These are phyloP conservation scores for Nasua narica DNA, from an alignment of 2,797 vertebrate species.

Conservation along the genomic window DNA sequence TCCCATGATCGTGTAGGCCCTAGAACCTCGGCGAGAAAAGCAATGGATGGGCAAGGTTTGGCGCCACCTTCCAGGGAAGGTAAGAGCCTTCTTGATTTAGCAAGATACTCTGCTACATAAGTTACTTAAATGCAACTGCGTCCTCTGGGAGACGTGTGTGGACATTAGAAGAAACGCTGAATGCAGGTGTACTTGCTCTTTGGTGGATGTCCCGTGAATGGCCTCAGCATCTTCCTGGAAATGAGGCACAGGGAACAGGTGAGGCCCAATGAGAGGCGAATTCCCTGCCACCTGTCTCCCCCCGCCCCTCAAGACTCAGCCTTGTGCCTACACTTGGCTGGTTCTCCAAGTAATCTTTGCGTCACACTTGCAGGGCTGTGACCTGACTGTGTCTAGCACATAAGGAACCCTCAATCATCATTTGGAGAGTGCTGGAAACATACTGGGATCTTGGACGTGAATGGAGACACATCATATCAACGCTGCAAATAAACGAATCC, in stretches of 20 bases:
- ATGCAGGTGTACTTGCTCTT: neutral
- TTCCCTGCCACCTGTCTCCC: fast-evolving
- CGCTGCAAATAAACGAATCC: neutral
- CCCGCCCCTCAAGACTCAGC: neutral
- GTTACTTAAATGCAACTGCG: neutral
- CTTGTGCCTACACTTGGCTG: fast-evolving
- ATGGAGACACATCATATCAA: neutral
- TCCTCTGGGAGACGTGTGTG: neutral
- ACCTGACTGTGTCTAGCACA: neutral
- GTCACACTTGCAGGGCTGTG: fast-evolving
- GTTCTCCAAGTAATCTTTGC: fast-evolving
- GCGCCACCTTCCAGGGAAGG: neutral
- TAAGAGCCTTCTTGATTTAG: neutral
- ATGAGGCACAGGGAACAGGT: neutral
- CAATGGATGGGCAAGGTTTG: fast-evolving
- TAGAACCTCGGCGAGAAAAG: neutral
- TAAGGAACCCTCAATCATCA: fast-evolving
- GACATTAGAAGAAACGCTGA: neutral
- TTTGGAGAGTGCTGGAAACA: neutral
- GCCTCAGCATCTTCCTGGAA: neutral
- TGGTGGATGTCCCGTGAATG: neutral
- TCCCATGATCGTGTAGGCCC: fast-evolving
- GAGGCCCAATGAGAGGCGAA: too few relatives aligned
- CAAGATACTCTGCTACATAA: neutral
- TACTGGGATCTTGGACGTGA: neutral